These are phyloP conservation scores for Lasius platythorax DNA, from an alignment of 2,888 invertebrate species.

Conservation along the genomic window DNA sequence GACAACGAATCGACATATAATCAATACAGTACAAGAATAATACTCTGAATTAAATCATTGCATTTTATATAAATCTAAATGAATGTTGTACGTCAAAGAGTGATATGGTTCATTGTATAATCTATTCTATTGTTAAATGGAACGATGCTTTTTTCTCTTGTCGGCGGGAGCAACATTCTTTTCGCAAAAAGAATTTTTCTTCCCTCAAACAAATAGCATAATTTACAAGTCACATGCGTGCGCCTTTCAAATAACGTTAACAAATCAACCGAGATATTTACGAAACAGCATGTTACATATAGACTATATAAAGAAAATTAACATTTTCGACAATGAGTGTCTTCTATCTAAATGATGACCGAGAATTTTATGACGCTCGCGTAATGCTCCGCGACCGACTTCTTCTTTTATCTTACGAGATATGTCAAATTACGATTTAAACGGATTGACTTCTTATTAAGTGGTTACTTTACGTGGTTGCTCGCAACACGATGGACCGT, in stretches of 20 bases:
- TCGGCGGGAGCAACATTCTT: conserved; percentile 70
- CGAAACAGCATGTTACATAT: conserved; percentile 56
- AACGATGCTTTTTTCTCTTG: conserved; percentile 56
- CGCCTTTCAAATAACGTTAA: conserved; percentile 42
- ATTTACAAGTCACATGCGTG: conserved; percentile 17
- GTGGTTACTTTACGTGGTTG: conserved; percentile 15
- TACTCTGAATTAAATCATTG: background rate
- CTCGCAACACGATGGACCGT: conserved; percentile 1
- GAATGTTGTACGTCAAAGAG: conserved; percentile 41
- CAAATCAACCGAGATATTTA: conserved; percentile 44
- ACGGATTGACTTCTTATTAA: conserved; percentile 50
- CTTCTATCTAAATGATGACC: conserved; percentile 31
- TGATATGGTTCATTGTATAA: conserved; percentile 28
- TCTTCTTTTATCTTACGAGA: conserved; percentile 29
- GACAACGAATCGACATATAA: background rate
- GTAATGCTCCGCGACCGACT: background rate
- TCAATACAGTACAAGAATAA: conserved; percentile 19
- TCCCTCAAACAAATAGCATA: background rate
- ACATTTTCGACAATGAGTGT: conserved; percentile 59
- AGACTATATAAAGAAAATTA: conserved; percentile 72
- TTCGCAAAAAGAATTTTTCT: conserved; percentile 12
- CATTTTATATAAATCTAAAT: conserved; percentile 17
- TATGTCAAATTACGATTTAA: conserved; percentile 48
- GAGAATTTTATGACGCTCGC: conserved; percentile 29
- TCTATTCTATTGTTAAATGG: conserved; percentile 58